These are phyloP conservation scores for Euphydryas editha DNA, from an alignment of 2,888 invertebrate genomes.

Conservation along the genomic window DNA sequence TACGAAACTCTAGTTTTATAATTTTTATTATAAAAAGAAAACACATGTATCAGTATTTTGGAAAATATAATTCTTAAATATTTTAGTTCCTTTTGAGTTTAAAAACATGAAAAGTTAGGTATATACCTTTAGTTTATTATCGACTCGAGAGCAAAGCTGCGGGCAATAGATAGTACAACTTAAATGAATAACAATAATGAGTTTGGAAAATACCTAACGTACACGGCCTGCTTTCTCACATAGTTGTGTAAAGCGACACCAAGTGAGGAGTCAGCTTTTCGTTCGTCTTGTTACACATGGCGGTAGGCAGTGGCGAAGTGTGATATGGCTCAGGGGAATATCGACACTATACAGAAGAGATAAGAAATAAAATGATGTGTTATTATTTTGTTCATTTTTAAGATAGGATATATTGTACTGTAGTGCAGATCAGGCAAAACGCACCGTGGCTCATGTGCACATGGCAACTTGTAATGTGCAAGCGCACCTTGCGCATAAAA, in stretches of 20 bases:
- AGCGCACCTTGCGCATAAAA: conserved; percentile 51
- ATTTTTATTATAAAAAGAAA: too few relatives aligned
- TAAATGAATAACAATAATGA: conserved; percentile 1
- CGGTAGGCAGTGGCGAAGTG: conserved; percentile 8
- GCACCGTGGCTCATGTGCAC: conserved; percentile 39
- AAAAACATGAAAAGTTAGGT: too few relatives aligned
- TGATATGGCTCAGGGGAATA: conserved; percentile 28
- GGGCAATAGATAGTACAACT: background rate
- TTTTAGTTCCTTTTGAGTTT: too few relatives aligned
- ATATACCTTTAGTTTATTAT: too few relatives aligned
- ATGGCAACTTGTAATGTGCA: conserved; percentile 41
- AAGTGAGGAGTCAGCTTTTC: conserved; percentile 57
- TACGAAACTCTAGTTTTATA: too few relatives aligned
- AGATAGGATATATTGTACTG: conserved; percentile 15
- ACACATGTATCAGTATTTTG: too few relatives aligned
- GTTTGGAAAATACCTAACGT: conserved; percentile 35
- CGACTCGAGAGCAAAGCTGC: too few relatives aligned
- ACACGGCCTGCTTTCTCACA: conserved; percentile 47
- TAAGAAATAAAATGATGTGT: conserved; percentile 23
- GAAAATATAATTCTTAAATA: too few relatives aligned
- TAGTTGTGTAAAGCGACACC: conserved; percentile 65
- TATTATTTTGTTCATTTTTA: conserved; percentile 8
- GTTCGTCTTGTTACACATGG: conserved; percentile 28
- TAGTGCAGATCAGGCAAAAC: conserved; percentile 60
- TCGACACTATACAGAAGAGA: background rate